Base-by-base conservation (phyloP, 2,888 invertebrate species). In the Cataglyphis altisquamis region DNA sequence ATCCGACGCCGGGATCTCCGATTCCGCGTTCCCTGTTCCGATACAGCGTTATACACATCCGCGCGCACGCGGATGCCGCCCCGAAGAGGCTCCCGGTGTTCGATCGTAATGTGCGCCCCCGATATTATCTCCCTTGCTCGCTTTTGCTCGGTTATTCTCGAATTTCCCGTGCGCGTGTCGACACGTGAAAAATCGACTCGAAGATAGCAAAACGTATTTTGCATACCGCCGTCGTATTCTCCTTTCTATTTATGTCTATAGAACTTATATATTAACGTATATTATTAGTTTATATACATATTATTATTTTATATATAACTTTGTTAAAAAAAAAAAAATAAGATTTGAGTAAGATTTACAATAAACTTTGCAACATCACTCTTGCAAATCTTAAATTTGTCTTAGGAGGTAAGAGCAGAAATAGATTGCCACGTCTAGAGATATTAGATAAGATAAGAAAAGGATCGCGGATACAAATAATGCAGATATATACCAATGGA, bases 1-100 rank as follows among this genome's bases (percentile, higher is more conserved):
- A 92, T 92, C 93, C 90, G 88, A 88, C 88, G 89, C 78, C 72
- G 60, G 90, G 91, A 93, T 93, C 93, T 92, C 90, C 86, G 93
- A 93, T 93, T 93, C 91, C 90, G 90, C 89, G 90, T 91, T 93
- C 91, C 90, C 90, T 90, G 89, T 87, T 84, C 83, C 74, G 84
- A 74, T 84, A 83, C 25, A 62, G 74, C 86, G 85, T 83, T 72
- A 57, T 68, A 45, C 45, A 32, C 57, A 32, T 32, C 78, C 29
- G 77, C 32, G 78, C 62, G 45, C 32, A 32, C 78, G 64, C 80
- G 68, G 63, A 73, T 78, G 73, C 60, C 70, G 73, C 60, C 70
- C 75, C 48, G 78, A 81, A 84, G 68, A 63, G 80, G 90, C 89
- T 89, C 86, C 89, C 73, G 87, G 90, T 90, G 74, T 90, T 90